phyloP scores from a whole-genome alignment of 1,140 invertebrate species.

The Brachionus angularis region DNA sequence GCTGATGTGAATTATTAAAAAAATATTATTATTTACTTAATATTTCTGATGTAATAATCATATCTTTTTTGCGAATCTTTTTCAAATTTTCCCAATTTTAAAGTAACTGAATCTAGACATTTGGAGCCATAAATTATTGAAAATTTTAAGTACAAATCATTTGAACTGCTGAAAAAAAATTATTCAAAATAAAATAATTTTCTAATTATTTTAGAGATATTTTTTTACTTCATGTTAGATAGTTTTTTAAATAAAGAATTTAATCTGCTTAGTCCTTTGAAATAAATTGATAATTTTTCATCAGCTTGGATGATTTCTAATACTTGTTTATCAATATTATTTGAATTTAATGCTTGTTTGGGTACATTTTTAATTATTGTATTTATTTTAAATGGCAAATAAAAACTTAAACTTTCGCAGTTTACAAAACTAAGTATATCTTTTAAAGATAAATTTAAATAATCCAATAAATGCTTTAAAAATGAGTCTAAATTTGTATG shows the following conservation, averaged over 20 bases:
- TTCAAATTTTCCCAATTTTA: constrained; percentile 13
- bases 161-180: neutral
- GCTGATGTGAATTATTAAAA: neutral
- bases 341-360: neutral
- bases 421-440: neutral
- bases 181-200: neutral
- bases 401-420: constrained; percentile 1
- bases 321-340: neutral
- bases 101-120: neutral
- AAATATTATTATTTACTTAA: neutral
- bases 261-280: constrained; percentile 13
- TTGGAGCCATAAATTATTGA: constrained; percentile 10
- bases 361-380: neutral
- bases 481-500: neutral
- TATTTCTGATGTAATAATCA: neutral
- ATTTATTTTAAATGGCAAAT: neutral
- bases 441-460: neutral
- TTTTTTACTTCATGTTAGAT: neutral
- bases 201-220: neutral
- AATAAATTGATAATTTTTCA: neutral
- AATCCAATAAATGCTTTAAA: neutral
- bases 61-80: neutral
- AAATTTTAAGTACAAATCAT: constrained; percentile 19
- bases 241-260: neutral
- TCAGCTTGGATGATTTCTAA: constrained; percentile 36